These are phyloP conservation scores for Xyliphius kryptos DNA, from an alignment of 2,113 vertebrate genomes.

Conservation along the genomic window DNA sequence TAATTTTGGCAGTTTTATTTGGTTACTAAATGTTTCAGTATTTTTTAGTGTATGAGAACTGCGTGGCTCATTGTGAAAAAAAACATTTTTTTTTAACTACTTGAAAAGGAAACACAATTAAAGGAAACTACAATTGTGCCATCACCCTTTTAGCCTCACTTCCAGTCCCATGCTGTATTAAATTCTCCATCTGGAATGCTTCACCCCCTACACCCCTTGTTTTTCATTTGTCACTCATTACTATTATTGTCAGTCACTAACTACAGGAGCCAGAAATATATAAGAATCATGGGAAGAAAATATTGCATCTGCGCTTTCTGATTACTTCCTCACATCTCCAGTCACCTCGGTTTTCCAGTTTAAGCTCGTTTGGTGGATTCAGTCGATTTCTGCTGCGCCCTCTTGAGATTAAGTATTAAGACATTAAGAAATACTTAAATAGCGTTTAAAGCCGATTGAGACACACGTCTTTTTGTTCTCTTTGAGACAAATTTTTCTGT, in stretches of 20 bases:
- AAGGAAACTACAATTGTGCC: conserved; percentile 35
- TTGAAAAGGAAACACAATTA: conserved; percentile 34
- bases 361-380: too few species aligned
- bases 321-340: background rate
- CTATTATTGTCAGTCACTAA: conserved; percentile 2
- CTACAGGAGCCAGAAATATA: background rate
- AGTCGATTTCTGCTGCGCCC: too few species aligned
- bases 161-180: conserved; percentile 22
- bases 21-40: conserved; percentile 18
- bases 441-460: too few species aligned
- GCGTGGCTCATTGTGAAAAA: conserved; percentile 23
- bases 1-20: conserved; percentile 32
- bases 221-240: conserved; percentile 23
- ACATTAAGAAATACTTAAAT: too few species aligned
- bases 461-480: too few species aligned
- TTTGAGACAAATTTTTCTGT: too few species aligned
- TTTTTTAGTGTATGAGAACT: conserved; percentile 23
- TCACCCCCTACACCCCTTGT: too few species aligned
- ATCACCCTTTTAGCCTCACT: conserved; percentile 15
- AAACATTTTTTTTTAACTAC: conserved; percentile 1
- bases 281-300: background rate
- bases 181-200: conserved; percentile 11
- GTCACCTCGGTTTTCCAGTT: too few species aligned
- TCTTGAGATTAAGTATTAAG: too few species aligned
- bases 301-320: background rate